Percentiles rank a stretch among this genome's conserved stretches.
phyloP scores from a whole-genome alignment of 2,797 vertebrate genomes.

The Rhinoraja longicauda region DNA sequence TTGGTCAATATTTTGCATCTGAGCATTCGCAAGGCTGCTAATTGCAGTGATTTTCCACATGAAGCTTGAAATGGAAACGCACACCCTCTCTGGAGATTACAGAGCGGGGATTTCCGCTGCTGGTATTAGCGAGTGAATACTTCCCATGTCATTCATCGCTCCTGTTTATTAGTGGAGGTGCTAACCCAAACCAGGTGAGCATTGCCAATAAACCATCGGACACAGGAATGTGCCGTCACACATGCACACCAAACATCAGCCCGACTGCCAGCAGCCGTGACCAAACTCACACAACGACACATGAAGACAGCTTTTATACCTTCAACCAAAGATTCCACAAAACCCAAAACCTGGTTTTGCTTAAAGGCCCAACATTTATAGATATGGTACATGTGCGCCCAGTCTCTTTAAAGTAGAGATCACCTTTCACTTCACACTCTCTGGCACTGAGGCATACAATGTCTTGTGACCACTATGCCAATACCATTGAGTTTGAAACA shows the following conservation, averaged over 20 bases:
- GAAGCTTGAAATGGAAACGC: not conserved
- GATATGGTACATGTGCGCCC: not conserved
- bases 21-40: not conserved
- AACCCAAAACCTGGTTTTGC: not conserved
- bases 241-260: too few relatives aligned
- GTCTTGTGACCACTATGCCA: not conserved
- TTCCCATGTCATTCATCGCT: not conserved
- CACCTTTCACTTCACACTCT: not conserved
- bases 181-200: not conserved
- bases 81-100: not conserved
- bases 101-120: not conserved
- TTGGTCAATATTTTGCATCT: not conserved
- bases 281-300: not conserved
- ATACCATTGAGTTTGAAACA: not conserved
- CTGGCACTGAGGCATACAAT: not conserved
- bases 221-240: not conserved
- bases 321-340: not conserved
- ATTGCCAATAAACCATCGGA: too few relatives aligned
- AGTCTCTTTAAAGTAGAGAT: not conserved
- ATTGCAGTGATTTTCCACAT: not conserved
- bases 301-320: not conserved
- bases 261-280: not conserved
- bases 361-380: not conserved
- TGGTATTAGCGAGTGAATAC: not conserved
- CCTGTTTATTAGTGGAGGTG: not conserved